Evolutionary conservation across 2,797 vertebrate species (phyloP), one percentile per base, ranked within the genome.

Genomic region (Artibeus lituratus): DNA sequence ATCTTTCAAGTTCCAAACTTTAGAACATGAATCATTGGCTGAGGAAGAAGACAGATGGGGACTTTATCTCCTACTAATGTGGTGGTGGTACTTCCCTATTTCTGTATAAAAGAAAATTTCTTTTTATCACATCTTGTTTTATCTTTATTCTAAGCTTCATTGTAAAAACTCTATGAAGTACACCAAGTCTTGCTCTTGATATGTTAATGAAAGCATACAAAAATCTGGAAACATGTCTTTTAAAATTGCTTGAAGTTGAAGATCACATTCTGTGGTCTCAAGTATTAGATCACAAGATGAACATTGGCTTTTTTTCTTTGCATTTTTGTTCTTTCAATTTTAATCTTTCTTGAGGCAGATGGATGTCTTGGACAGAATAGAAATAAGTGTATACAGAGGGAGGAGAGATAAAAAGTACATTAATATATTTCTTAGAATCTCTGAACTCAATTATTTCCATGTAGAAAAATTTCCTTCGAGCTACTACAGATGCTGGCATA

Each of bases 1-100:
- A 35, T 51, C 51, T 80, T 96, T 92, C 47, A 92, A n/a, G 32
- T 81, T 87, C 83, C 49, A 35, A 37, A 2, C 82, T 90, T 94
- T 76, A 87, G 24, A 91, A 42, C 35, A 87, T 26, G 35, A 77
- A 70, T 47, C 32, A 49, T 47, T 95, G 22, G 51, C 51, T 88
- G n/a, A 69, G 73, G 35, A 69, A 69, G 37, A 85, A 2, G 29
- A 24, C 16, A 59, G 10, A 0, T 76, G 42, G 77, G 11, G n/a
- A 78, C n/a, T 6, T 55, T 74, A 5, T 80, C 62, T 85, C 49
- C 93, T 11, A 51, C 37, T 59, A 32, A 53, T 80, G 5, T 10
- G 65, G 21, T 29, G 22, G 24, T 80, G 3, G 9, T 0, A 1
- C 55, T 92, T 92, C 10, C n/a, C 3, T 85, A 2, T 26, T 92